Evolutionary conservation across 2,797 vertebrate species (phyloP), one percentile per base, ranked within the genome.

Genomic region (Hypotaenidia okinawae): DNA sequence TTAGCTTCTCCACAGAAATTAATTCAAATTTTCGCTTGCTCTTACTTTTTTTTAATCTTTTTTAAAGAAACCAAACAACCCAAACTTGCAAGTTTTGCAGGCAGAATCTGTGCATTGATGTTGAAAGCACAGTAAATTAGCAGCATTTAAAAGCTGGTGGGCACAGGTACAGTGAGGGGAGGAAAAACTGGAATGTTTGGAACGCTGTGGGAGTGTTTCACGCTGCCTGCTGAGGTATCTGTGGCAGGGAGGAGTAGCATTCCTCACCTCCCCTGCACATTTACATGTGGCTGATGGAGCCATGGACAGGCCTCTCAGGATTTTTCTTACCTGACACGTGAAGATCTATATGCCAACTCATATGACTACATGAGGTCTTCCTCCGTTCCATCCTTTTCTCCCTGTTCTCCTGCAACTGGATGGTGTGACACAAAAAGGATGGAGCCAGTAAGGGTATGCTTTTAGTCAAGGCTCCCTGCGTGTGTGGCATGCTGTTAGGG

Each of bases 221-320:
- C 94, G 55, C 94, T 84, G 87, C 61, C 81, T 62, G 58, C 86
- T 57, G 25, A 94, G 58, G 72, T 93, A 92, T 93, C 90, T 84
- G 78, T 74, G 37, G 47, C 96, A 79, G 79, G 84, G 78, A 95
- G 62, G 58, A 10, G 47, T 14, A 82, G 96, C 83, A 96, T 97
- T 98, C 95, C 97, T 96, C 97, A 96, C 91, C 67, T 84, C 76
- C 75, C 45, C 84, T 96, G 91, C 78, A 94, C 82, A 57, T 94
- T 95, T 69, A 23, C 23, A 10, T 18, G 5, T 41, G 72, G 32
- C 70, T 70, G 70, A 47, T 49, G 75, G 93, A 89, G 58, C 76
- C 72, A 5, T 33, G 11, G 11, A 9, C 27, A 32, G 74, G 23
- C 39, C 11, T 37, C 49, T 43, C 0, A 0, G 51, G n/a, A 25